Evolutionary conservation across 2,888 invertebrate genomes (phyloP).

Genomic region (Cheilosia grossa): DNA sequence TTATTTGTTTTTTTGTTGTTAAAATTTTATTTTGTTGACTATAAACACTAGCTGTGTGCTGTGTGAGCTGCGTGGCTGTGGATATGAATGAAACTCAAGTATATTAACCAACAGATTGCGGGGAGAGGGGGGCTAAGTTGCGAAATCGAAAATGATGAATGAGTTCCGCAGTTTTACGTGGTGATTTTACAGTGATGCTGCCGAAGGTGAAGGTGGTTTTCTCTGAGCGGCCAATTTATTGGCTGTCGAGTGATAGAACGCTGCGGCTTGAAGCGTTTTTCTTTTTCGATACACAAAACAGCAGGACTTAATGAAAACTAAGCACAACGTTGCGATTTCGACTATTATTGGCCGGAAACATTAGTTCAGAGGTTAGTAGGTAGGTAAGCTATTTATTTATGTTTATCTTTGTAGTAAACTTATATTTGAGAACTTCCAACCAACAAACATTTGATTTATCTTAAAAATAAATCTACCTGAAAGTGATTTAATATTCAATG

Average conservation of each 20-base stretch:
- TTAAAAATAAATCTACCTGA: too few relatives aligned
- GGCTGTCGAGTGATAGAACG: conserved; percentile 5
- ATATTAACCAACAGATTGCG: background rate
- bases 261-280: background rate
- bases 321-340: too few relatives aligned
- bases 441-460: too few relatives aligned
- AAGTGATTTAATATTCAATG: too few relatives aligned
- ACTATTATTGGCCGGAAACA: too few relatives aligned
- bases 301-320: too few relatives aligned
- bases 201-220: conserved; percentile 18
- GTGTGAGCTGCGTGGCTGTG: conserved; percentile 1
- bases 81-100: conserved; percentile 50
- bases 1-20: conserved; percentile 25
- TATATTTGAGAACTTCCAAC: too few relatives aligned
- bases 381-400: too few relatives aligned
- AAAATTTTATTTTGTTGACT: conserved; percentile 23
- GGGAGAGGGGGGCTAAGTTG: conserved; percentile 10
- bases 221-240: background rate
- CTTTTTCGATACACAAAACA: background rate
- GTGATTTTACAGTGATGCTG: conserved; percentile 27
- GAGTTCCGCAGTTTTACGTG: conserved; percentile 47
- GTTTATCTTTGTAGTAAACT: too few relatives aligned
- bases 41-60: conserved; percentile 41
- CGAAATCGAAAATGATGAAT: conserved; percentile 57
- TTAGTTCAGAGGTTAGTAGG: too few relatives aligned